Evolutionary conservation across 2,797 vertebrate species (phyloP), one percentile per base, ranked within the genome.

Genomic region (Halcyon badia): DNA sequence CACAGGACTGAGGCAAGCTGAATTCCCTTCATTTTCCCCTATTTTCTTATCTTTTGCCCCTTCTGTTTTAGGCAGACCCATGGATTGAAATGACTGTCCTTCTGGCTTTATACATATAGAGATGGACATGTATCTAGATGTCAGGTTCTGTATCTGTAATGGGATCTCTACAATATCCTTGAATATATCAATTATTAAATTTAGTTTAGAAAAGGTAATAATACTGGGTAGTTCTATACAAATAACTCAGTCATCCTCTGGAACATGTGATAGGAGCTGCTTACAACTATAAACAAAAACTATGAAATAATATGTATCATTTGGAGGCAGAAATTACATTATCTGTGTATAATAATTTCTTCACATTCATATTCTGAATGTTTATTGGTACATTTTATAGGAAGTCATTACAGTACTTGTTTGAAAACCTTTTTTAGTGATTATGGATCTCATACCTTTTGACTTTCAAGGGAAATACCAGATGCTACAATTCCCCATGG

Each of bases 401-500:
- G 22, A 92, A 61, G 51, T 17, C 13, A 41, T 83, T 77, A 78
- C 9, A 60, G 21, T n/a, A 75, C n/a, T 92, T 85, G 12, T 56
- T 84, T 92, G 51, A 89, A 94, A 91, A 83, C 14, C 11, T 75
- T 78, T 77, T 85, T 92, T 69, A 33, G 46, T 78, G 56, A 61
- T 76, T 90, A 62, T 54, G 73, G 15, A 54, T 89, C 46, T 91
- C 62, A 66, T 81, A 57, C 26, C 41, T 89, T 91, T 61, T 86
- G 87, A 71, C 52, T 80, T 94, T 44, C 2, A 8, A 87, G 54
- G 28, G 54, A 91, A 89, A 79, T 72, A 72, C 30, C 65, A 94
- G 72, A 86, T 92, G 54, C 71, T 95, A 37, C 33, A 83, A 76
- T 87, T 96, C 76, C n/a, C 54, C 69, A 14, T 28, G 13, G 62